phyloP scores from a whole-genome alignment of 37 sponge, comb jelly and placozoan genomes.

The Beroe ovata region DNA sequence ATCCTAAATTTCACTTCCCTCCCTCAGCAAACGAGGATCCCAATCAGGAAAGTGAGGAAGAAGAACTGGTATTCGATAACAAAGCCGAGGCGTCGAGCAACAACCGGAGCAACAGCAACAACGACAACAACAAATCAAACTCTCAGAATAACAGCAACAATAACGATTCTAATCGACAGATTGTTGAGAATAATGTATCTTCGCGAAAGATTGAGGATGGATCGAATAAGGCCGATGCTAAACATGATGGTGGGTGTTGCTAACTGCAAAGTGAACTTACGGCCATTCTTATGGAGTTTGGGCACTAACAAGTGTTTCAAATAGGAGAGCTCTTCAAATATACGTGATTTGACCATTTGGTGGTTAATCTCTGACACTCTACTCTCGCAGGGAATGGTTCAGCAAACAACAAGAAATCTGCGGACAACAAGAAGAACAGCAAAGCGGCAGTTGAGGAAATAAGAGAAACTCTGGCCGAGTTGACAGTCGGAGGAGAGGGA shows the following conservation, averaged over 20 bases:
- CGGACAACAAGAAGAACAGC: neutral
- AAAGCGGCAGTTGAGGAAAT: neutral
- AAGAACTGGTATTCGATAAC: conserved; percentile 60
- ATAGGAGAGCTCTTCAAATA: too few relatives aligned
- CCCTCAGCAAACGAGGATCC: neutral
- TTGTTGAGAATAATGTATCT: too few relatives aligned
- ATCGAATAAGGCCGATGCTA: too few relatives aligned
- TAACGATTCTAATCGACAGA: too few relatives aligned
- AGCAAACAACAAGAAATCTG: neutral
- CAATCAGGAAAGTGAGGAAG: conserved; percentile 52
- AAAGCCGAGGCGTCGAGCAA: neutral
- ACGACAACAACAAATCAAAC: neutral
- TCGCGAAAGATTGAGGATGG: too few relatives aligned
- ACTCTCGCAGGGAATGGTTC: neutral
- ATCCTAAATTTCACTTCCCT: too few relatives aligned
- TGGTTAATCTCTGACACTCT: too few relatives aligned
- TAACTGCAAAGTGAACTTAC: too few relatives aligned
- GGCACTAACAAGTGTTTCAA: too few relatives aligned
- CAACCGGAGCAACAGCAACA: neutral
- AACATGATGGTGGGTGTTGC: too few relatives aligned
- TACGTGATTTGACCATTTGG: too few relatives aligned
- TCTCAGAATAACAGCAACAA: neutral
- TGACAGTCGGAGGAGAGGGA: neutral
- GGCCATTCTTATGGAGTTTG: too few relatives aligned
- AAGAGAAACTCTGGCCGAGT: neutral